phyloP scores from a whole-genome alignment of 2,797 vertebrate genomes.

The Poecilia gillii region DNA sequence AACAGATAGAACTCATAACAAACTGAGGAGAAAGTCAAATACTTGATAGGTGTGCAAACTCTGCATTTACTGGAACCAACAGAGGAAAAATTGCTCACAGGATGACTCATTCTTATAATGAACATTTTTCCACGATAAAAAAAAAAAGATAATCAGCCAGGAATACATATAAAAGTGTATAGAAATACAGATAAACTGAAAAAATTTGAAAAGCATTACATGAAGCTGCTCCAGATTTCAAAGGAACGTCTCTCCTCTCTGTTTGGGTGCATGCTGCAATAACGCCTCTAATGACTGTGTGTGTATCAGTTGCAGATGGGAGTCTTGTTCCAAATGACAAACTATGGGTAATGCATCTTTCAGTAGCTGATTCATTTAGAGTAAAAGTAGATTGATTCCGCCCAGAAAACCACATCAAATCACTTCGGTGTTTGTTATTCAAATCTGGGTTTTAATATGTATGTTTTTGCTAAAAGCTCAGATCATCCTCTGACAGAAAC shows the following conservation, averaged over 20 bases:
- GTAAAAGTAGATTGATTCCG: neutral
- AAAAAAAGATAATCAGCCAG: neutral
- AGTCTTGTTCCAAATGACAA: slow-evolving; percentile 1
- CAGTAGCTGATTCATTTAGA: neutral
- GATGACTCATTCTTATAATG: neutral
- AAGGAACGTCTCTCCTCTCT: neutral
- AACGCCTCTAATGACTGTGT: neutral
- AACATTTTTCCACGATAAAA: neutral
- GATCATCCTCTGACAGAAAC: neutral
- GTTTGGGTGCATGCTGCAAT: neutral
- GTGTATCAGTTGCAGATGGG: neutral
- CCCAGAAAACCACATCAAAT: neutral
- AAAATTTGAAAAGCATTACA: neutral
- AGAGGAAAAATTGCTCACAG: neutral
- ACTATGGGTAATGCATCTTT: neutral
- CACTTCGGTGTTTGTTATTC: neutral
- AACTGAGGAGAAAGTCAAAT: neutral
- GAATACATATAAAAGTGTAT: neutral
- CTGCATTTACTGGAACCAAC: neutral
- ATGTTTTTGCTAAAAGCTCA: neutral
- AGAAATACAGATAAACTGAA: neutral
- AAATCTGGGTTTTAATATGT: neutral
- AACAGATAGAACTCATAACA: neutral
- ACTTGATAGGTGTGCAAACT: neutral
- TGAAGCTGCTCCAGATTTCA: neutral